Conservation (phyloP, 2,113 vertebrate species). For the Megalops atlanticus region DNA sequence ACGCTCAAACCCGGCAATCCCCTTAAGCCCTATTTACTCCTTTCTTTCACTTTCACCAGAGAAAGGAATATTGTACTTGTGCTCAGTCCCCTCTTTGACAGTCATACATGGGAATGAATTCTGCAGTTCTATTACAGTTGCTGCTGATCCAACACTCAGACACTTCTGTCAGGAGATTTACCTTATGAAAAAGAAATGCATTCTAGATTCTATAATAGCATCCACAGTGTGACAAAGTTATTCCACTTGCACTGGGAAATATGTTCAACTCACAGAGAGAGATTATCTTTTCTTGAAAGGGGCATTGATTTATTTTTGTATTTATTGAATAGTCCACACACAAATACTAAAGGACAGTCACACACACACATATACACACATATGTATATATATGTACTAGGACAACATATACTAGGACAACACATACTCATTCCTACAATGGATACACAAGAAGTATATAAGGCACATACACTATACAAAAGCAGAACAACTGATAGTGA, state of each 20-base stretch:
- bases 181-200: conserved; percentile 3
- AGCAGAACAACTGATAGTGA: not conserved
- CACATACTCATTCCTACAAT: not conserved
- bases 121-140: not conserved
- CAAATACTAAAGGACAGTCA: not conserved
- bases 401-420: not conserved
- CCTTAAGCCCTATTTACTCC: not conserved
- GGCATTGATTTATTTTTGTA: conserved; percentile 1
- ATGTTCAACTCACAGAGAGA: conserved; percentile 6
- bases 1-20: too few species aligned
- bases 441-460: not conserved
- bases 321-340: not conserved
- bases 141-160: not conserved
- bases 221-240: conserved; percentile 9
- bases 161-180: not conserved
- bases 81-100: not conserved
- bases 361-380: not conserved
- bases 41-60: not conserved
- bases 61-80: not conserved
- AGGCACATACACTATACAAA: not conserved
- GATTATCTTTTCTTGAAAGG: conserved; percentile 5
- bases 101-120: not conserved
- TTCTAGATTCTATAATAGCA: not conserved
- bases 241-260: not conserved
- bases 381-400: not conserved